These are phyloP conservation scores for Argya squamiceps DNA, from an alignment of 2,797 vertebrate genomes.

Conservation along the genomic window DNA sequence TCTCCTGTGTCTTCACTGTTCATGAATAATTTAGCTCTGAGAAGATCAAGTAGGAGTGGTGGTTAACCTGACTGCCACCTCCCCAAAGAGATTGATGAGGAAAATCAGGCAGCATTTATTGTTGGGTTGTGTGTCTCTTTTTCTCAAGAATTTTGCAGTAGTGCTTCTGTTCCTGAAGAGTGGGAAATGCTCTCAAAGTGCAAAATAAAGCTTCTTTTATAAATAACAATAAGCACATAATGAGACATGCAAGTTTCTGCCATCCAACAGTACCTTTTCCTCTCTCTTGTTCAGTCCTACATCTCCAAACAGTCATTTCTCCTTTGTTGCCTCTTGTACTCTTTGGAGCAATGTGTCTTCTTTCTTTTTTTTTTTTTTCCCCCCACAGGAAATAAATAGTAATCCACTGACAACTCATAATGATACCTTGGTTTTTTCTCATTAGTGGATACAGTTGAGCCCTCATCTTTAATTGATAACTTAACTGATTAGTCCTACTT, in stretches of 20 bases:
- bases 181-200: neutral
- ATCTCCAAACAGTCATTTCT: neutral
- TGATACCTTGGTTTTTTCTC: neutral
- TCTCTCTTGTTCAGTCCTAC: neutral
- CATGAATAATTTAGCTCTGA: neutral
- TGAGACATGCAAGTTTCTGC: neutral
- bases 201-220: neutral
- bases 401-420: neutral
- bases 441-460: neutral
- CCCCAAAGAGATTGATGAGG: neutral
- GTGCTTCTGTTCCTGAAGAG: neutral
- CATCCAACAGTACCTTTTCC: neutral
- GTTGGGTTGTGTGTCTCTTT: neutral
- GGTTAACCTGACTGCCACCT: neutral
- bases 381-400: neutral
- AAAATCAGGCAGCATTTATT: neutral
- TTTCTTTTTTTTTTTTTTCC: too few relatives aligned
- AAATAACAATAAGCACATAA: neutral
- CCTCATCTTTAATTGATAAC: slow-evolving; percentile 44
- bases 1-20: neutral
- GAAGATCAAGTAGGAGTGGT: neutral
- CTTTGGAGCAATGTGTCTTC: neutral
- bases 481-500: slow-evolving; percentile 29
- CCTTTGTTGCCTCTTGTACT: neutral
- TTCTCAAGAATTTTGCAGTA: neutral